phyloP scores from a whole-genome alignment of 2,113 vertebrate species.

The Rhagologus leucostigma region DNA sequence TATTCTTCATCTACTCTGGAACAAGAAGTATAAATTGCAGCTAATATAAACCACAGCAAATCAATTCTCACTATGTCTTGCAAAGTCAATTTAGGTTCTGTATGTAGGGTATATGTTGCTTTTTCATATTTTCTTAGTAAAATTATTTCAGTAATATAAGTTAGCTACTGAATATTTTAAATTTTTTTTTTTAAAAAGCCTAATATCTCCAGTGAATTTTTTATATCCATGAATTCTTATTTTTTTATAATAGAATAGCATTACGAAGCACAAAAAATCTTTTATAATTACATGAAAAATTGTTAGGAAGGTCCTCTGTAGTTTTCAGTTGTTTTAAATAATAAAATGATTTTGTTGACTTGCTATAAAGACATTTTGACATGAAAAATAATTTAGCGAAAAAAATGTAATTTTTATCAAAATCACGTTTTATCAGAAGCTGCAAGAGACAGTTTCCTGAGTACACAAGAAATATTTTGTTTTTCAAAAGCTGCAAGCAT shows the following conservation, averaged over 20 bases:
- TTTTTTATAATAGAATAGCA: not conserved
- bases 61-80: not conserved
- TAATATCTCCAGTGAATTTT: not conserved
- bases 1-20: not conserved
- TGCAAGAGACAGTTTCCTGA: not conserved
- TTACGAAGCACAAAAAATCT: not conserved
- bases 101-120: rapidly evolving
- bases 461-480: not conserved
- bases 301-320: not conserved
- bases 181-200: rapidly evolving
- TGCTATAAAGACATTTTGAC: not conserved
- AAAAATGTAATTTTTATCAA: not conserved
- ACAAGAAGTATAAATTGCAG: not conserved
- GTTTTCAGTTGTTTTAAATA: not conserved
- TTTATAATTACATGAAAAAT: not conserved
- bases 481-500: not conserved
- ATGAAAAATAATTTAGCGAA: not conserved
- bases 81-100: not conserved
- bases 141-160: not conserved
- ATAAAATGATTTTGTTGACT: not conserved
- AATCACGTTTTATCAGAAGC: not conserved
- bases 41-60: not conserved
- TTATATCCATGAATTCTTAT: not conserved
- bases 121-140: not conserved
- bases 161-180: not conserved